Evolutionary conservation across 2,888 invertebrate species (phyloP).

Genomic region (Calliopum simillimum): DNA sequence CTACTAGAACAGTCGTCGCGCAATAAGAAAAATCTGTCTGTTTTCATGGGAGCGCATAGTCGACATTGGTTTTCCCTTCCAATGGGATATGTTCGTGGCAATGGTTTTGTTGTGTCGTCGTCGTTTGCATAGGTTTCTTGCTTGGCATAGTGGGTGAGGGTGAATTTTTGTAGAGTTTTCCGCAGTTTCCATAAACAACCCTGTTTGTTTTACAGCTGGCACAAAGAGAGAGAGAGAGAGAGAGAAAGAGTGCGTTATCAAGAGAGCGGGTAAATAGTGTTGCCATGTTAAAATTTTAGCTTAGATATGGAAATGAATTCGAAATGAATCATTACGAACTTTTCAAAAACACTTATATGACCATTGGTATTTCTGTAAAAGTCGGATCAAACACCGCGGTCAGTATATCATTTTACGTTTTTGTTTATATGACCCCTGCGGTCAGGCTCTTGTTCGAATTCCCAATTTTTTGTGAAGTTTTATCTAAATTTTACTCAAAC

Average conservation of each 20-base stretch:
- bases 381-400: too few relatives aligned
- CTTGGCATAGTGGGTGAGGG: conserved; percentile 7
- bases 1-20: conserved; percentile 34
- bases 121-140: background rate
- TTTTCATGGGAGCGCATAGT: conserved; percentile 15
- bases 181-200: conserved; percentile 8
- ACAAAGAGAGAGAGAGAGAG: background rate
- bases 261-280: background rate
- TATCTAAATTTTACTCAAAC: too few relatives aligned
- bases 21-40: conserved; percentile 5
- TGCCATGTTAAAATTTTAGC: too few relatives aligned
- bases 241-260: too few relatives aligned
- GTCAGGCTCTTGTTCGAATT: too few relatives aligned
- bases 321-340: too few relatives aligned
- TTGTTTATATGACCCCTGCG: too few relatives aligned
- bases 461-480: too few relatives aligned
- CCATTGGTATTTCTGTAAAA: too few relatives aligned
- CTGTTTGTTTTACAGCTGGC: background rate
- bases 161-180: conserved; percentile 35
- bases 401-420: too few relatives aligned
- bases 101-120: conserved; percentile 10
- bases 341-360: too few relatives aligned
- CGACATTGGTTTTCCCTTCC: conserved; percentile 30
- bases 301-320: too few relatives aligned
- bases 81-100: conserved; percentile 14